Base-by-base conservation (phyloP, 1,140 invertebrate species). In the Drosophila nasuta region DNA sequence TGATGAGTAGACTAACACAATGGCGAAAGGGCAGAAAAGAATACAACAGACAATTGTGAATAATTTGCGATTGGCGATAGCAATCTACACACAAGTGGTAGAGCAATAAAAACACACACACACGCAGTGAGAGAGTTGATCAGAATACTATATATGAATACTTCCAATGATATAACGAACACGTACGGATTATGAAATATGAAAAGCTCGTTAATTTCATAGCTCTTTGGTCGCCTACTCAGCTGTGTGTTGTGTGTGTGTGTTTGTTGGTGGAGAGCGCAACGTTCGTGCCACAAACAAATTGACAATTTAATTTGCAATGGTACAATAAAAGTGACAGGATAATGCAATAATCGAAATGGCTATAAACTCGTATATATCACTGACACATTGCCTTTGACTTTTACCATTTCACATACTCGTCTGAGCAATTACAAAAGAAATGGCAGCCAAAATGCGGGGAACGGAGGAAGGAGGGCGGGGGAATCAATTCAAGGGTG, bases 301-400 rank as follows among this genome's bases (percentile, higher is more conserved):
- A 75, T 83, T 83, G 83, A 87, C 82, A 88, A 87, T 83, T 87
- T 87, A 87, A 87, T 87, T 88, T 87, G 76, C 79, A 68, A 57
- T 52, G 56, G 68, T 59, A 83, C 73, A 75, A 78, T 46, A 72
- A 25, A 43, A 75, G 69, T 87, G 82, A 88, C 82, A 88, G 76
- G 69, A 74, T 87, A 88, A 88, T 87, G 74, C 77, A 87, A 88
- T 88, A 87, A 87, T 82, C 77, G 63, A 45, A 63, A 48, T 62
- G 75, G 51, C 28, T 81, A 81, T 74, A 65, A 72, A 54, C 52
- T 65, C 58, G 43, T 52, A 56, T 80, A 65, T 77, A 65, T 81
- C 65, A 25, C 66, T 75, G 77, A 77, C 76, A 57, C 73, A 30
- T 8, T 60, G 17, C 46, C 62, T 70, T 41, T 75, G 69, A 75